Evolutionary conservation across 2,797 vertebrate species (phyloP), one percentile per base, ranked within the genome.

Genomic region (Epinephelus coioides): DNA sequence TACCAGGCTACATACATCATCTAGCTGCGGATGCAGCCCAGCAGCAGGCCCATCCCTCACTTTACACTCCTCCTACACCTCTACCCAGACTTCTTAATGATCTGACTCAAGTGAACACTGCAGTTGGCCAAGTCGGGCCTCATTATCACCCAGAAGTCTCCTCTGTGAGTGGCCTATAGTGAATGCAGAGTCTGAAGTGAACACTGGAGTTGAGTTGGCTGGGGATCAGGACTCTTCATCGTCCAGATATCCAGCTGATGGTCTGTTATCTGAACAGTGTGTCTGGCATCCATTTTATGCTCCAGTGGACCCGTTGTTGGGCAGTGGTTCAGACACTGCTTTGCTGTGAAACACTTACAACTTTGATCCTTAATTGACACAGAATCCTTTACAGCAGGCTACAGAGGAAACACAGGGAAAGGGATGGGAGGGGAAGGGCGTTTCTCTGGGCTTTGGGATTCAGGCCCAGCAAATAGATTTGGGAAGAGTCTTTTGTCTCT

Each of bases 291-390:
- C 75, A 86, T 79, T 86, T 81, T 60, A 65, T 69, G 72, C 87
- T 88, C 88, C 80, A 87, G 61, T 84, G 85, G 73, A 73, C 40
- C 61, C 3, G 2, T 81, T 87, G 78, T 86, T 67, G 87, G 88
- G 72, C 86, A 86, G 69, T 53, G 44, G 61, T 84, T 91, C 87
- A 88, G 85, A 81, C 23, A 40, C 61, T 51, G 71, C 83, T 83
- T 70, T 70, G 76, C 81, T 82, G 66, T 81, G 83, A 71, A 86
- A 76, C 71, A 80, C 70, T 88, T 81, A 82, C 72, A 84, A 82
- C 84, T 88, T 82, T 88, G 78, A 89, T 86, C 81, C 76, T 79
- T 86, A 77, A 90, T 86, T 87, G 85, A 87, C 75, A 84, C 59
- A 73, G 82, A 89, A 60, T 71, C 76, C 17, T 66, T 74, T 62